Percentiles rank a stretch among this genome's conserved stretches.
Conservation (phyloP, 2,888 invertebrate genomes). For the Acrobasis consociella region DNA sequence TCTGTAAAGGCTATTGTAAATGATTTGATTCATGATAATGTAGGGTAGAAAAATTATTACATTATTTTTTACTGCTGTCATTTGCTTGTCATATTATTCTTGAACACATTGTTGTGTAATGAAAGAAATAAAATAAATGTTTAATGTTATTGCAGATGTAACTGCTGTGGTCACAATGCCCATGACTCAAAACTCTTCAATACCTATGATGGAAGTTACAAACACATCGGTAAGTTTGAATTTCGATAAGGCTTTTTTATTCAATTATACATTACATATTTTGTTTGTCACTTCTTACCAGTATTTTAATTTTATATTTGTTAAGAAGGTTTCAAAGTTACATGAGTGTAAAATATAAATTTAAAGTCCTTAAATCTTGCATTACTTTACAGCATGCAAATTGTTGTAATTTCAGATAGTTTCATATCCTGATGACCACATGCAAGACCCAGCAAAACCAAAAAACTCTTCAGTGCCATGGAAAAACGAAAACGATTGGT, state of each 20-base stretch:
- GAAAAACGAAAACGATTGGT: slow-evolving; percentile 71
- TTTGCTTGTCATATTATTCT: not conserved
- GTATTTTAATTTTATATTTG: too few species aligned
- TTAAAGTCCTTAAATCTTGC: too few species aligned
- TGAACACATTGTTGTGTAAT: slow-evolving; percentile 1
- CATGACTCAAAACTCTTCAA: slow-evolving; percentile 70
- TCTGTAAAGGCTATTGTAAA: not conserved
- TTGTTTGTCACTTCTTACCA: not conserved
- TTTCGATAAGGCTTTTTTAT: slow-evolving; percentile 11
- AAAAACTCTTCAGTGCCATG: slow-evolving; percentile 73
- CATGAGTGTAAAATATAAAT: too few species aligned
- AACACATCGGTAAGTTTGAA: slow-evolving; percentile 70
- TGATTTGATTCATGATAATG: not conserved
- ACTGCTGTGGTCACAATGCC: slow-evolving; percentile 79
- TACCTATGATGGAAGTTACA: slow-evolving; percentile 77
- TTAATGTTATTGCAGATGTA: slow-evolving; percentile 61
- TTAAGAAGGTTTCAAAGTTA: too few species aligned
- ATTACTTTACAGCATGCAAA: too few species aligned
- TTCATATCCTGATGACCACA: slow-evolving; percentile 72
- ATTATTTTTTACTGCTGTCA: not conserved
- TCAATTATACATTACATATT: not conserved
- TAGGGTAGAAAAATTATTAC: slow-evolving; percentile 2
- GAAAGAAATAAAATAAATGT: slow-evolving; percentile 10
- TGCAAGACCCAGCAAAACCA: slow-evolving; percentile 74
- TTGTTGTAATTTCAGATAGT: slow-evolving; percentile 55